Conservation (phyloP, 2,888 invertebrate species). For the Psylliodes chrysocephalus region DNA sequence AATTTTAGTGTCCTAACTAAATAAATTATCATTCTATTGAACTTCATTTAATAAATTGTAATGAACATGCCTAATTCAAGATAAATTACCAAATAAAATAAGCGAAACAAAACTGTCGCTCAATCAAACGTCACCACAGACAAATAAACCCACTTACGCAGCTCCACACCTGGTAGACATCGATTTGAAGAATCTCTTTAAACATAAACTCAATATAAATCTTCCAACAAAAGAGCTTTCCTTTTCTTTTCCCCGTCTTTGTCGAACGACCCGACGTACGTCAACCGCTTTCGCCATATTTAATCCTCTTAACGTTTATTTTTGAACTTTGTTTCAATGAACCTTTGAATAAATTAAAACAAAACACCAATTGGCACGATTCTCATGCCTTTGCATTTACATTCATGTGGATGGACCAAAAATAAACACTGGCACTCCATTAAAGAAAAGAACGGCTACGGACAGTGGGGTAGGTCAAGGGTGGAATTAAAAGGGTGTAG, state of each 20-base stretch:
- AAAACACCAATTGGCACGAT: slow-evolving; percentile 59
- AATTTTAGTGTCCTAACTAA: too few relatives aligned
- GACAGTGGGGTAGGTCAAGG: background rate
- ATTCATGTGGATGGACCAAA: slow-evolving; percentile 50
- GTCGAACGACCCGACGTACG: slow-evolving; percentile 32
- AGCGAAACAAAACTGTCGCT: too few relatives aligned
- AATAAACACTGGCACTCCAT: slow-evolving; percentile 48
- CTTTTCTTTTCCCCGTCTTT: slow-evolving; percentile 13
- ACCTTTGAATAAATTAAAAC: slow-evolving; percentile 60
- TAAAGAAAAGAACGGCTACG: slow-evolving; percentile 56
- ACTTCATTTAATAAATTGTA: too few relatives aligned
- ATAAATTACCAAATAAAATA: too few relatives aligned
- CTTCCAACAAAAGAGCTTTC: slow-evolving; percentile 23
- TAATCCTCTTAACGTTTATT: slow-evolving; percentile 40
- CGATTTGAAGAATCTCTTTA: slow-evolving; percentile 19
- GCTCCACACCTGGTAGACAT: slow-evolving; percentile 27
- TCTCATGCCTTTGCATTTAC: slow-evolving; percentile 50
- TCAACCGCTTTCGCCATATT: slow-evolving; percentile 24
- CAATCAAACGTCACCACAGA: too few relatives aligned
- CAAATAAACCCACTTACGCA: background rate
- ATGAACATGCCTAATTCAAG: too few relatives aligned
- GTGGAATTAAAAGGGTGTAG: too few relatives aligned
- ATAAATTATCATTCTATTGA: too few relatives aligned
- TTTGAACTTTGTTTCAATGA: slow-evolving; percentile 58
- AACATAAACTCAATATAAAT: slow-evolving; percentile 23